These are phyloP conservation scores for Poecilus cupreus DNA, from an alignment of 2,888 invertebrate species.

Conservation along the genomic window DNA sequence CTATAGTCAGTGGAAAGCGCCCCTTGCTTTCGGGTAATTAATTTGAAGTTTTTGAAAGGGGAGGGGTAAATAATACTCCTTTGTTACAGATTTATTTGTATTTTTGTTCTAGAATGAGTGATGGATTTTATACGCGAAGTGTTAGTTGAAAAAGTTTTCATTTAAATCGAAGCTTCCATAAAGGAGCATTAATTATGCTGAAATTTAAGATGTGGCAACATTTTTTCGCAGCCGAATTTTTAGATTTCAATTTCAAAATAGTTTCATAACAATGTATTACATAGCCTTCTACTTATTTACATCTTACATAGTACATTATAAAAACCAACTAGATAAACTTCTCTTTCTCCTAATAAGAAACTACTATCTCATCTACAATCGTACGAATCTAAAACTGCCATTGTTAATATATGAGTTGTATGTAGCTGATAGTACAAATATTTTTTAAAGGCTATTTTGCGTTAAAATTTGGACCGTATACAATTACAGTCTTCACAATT, in stretches of 20 bases:
- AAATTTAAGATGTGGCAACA: constrained; percentile 11
- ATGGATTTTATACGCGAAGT: constrained; percentile 4
- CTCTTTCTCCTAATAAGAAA: no score
- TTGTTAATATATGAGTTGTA: no score
- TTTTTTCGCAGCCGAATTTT: background rate
- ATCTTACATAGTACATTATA: no score
- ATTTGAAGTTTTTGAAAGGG: constrained; percentile 24
- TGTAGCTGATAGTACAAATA: no score
- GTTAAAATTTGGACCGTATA: no score
- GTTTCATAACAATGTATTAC: background rate
- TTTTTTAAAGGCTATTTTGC: no score
- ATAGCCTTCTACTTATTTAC: no score
- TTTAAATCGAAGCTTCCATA: constrained; percentile 29
- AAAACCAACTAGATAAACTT: no score
- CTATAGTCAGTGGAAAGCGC: constrained; percentile 6
- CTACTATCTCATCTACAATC: no score
- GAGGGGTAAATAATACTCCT: constrained; percentile 30
- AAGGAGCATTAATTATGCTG: background rate
- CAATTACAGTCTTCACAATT: no score
- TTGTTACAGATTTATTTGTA: constrained; percentile 39
- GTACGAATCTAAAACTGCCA: no score
- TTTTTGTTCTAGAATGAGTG: constrained; percentile 38
- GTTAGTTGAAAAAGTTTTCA: constrained; percentile 33
- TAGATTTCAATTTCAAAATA: background rate
- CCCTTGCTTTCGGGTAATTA: constrained; percentile 26